phyloP scores from a whole-genome alignment of 1,140 invertebrate species.

The Linepithema humile region DNA sequence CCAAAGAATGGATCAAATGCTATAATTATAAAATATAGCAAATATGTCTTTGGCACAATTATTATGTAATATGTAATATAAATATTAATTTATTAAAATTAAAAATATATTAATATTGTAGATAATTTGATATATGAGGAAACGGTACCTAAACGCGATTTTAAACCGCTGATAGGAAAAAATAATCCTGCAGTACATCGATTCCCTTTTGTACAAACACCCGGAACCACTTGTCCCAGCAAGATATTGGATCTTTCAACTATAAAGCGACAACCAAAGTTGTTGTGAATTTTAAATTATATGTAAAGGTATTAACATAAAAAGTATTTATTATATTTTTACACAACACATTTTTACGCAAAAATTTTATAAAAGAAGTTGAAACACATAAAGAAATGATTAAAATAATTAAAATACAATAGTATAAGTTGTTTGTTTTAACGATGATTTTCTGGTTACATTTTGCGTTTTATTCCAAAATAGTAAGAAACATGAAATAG shows the following conservation, averaged over 20 bases:
- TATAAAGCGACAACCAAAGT: conserved; percentile 87
- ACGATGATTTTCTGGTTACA: neutral
- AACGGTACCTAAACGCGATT: conserved; percentile 34
- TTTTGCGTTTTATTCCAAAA: neutral
- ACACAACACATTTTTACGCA: neutral
- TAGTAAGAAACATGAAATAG: too few relatives aligned
- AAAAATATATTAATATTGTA: conserved; percentile 9
- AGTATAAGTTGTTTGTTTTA: too few relatives aligned
- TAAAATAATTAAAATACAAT: too few relatives aligned
- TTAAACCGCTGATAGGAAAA: conserved; percentile 35
- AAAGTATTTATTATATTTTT: neutral
- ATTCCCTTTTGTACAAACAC: conserved; percentile 67
- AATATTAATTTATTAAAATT: conserved; percentile 16
- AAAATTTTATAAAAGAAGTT: neutral
- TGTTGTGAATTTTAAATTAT: conserved; percentile 80
- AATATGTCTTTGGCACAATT: neutral
- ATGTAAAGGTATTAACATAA: neutral
- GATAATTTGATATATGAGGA: conserved; percentile 43
- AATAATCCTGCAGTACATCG: conserved; percentile 34
- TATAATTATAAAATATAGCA: neutral
- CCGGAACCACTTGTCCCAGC: conserved; percentile 80
- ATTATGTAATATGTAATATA: neutral
- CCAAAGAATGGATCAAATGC: neutral
- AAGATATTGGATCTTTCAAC: conserved; percentile 88
- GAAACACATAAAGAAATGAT: too few relatives aligned